phyloP scores from a whole-genome alignment of 2,113 vertebrate genomes.

The Eolophus roseicapilla region DNA sequence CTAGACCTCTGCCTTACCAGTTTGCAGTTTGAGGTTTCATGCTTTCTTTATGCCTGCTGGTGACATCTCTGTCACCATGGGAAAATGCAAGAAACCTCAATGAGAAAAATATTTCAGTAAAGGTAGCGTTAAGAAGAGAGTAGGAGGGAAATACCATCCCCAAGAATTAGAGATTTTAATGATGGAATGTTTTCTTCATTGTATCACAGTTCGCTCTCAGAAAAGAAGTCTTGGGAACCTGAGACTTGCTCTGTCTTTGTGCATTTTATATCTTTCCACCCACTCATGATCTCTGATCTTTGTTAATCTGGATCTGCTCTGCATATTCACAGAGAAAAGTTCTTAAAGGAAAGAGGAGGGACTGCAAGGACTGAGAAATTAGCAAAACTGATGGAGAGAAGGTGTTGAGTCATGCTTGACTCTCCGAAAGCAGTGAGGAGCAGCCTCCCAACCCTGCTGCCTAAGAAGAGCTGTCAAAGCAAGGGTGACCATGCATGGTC shows the following conservation, averaged over 20 bases:
- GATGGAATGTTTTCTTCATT: background rate
- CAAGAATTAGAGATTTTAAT: background rate
- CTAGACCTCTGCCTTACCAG: background rate
- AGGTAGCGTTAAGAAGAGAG: background rate
- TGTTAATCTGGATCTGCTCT: background rate
- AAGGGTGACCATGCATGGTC: background rate
- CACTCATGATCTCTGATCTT: background rate
- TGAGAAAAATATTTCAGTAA: background rate
- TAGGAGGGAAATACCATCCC: background rate
- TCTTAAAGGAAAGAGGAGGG: background rate
- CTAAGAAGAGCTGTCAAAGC: background rate
- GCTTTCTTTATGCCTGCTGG: background rate
- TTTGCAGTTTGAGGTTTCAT: background rate
- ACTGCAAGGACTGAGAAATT: background rate
- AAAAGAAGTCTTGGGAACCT: background rate
- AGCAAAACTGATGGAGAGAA: background rate
- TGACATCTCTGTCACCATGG: background rate
- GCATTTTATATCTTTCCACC: background rate
- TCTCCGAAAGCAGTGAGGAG: background rate
- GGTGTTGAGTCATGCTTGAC: background rate
- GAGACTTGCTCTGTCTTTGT: background rate
- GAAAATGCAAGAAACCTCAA: background rate
- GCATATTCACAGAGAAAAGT: background rate
- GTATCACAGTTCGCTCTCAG: background rate
- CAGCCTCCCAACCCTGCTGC: background rate